Base-by-base conservation (phyloP, 2,113 vertebrate species). In the Zosterops borbonicus region DNA sequence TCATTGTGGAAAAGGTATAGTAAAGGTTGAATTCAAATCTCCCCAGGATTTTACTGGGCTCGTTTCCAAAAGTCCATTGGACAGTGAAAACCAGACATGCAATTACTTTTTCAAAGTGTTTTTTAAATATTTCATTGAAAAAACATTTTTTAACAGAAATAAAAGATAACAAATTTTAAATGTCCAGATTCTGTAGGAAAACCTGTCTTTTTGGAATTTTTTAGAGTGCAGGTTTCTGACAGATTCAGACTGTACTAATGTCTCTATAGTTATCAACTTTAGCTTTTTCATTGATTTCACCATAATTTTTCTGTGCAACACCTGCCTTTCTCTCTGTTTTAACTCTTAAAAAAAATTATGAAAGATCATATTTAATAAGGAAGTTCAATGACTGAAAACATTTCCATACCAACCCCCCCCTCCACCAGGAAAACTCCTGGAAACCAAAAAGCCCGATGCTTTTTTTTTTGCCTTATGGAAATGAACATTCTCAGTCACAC, bases 321-420 rank as follows among this genome's bases (percentile, higher is more conserved):
- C 4, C 5, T 82, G 16, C 14, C 22, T 55, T 56, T 81, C 17
- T 81, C 23, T 59, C 47, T 35, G 10, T 25, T 82, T 69, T 49
- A 44, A 44, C 14, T 59, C 52, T 20, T 20, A 6, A 79, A 67
- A 50, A 71, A 87, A 16, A 33, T 11, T 1, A 52, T 9, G 15
- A 63, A 63, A 3, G 5, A 42, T 59, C 14, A 7, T 44, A 65
- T 52, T 60, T 78, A 78, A 58, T 42, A 33, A 56, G 3, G 2
- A 27, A 62, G 8, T 70, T 16, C 23, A 83, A n/a, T 46, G 5
- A 42, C 13, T 65, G 53, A 5, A 75, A 91, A 44, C 42, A 62
- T 65, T 62, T 67, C 15, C 6, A 5, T 18, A 16, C 10, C 63
- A 24, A 35, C 4, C 2, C 0, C 1, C 1, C 1, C 2, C 2